A percentile compares a stretch with the other conserved stretches of the same genome.
These are phyloP conservation scores for Xerus inauris DNA, from an alignment of 2,113 vertebrate genomes.

Conservation along the genomic window DNA sequence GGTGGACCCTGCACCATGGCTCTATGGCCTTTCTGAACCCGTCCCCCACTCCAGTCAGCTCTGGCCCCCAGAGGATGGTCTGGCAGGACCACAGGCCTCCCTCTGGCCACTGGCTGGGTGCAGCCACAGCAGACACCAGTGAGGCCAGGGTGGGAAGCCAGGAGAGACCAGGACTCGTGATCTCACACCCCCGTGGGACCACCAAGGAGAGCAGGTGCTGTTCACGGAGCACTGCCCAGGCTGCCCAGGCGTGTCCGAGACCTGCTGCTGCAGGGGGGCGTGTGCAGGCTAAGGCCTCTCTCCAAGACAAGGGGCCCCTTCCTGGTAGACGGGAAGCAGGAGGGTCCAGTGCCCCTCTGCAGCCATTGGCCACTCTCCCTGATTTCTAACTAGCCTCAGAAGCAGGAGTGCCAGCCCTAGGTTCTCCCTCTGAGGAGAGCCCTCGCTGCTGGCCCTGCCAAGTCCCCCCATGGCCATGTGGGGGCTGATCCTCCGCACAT, in stretches of 20 bases:
- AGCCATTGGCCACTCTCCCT: not conserved
- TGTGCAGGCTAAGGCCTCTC: rapidly evolving
- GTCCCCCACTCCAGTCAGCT: slow-evolving; percentile 65
- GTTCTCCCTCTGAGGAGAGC: not conserved
- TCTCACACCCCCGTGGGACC: rapidly evolving
- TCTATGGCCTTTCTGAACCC: slow-evolving; percentile 75
- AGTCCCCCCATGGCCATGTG: not conserved
- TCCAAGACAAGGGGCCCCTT: not conserved
- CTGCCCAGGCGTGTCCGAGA: not conserved
- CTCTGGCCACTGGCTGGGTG: too few relatives aligned
- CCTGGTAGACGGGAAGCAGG: too few relatives aligned
- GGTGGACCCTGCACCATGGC: rapidly evolving
- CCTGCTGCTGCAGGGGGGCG: not conserved
- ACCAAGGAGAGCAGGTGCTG: not conserved
- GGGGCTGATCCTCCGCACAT: not conserved
- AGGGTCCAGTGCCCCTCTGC: not conserved
- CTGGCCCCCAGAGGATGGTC: not conserved
- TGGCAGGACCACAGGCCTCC: too few relatives aligned
- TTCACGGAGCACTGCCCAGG: not conserved
- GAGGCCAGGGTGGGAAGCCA: rapidly evolving
- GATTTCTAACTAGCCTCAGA: not conserved
- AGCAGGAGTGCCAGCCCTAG: too few relatives aligned
- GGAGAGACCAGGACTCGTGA: not conserved
- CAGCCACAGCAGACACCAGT: not conserved
- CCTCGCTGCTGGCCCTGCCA: not conserved